Base-by-base conservation (phyloP, 1,140 invertebrate genomes). In the Ladona fulva region DNA sequence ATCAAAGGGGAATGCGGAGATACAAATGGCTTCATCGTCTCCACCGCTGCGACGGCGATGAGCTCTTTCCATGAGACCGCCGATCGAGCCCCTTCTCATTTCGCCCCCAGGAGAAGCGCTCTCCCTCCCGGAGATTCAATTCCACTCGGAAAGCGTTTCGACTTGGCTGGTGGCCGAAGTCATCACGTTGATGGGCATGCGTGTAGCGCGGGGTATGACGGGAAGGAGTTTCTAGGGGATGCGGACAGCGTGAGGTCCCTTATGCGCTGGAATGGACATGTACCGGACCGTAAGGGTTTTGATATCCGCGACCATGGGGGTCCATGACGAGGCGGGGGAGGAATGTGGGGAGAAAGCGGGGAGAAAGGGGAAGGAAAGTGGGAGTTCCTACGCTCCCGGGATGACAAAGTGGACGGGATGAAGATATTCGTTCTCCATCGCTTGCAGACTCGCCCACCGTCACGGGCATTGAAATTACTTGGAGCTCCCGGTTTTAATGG, bases 401-500 rank as follows among this genome's bases (percentile, higher is more conserved):
- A 66, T 66, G 52, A 66, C 52, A 66, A 66, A 66, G 52, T 66
- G 52, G 52, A 22, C 52, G 52, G 52, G 52, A 66, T 66, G 52
- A 66, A 66, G 52, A 66, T 66, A 66, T 66, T 66, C 52, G 52
- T 66, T 66, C 52, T 66, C 52, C 52, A 66, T 66, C 52, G 52
- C 52, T 52, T 52, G 44, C 44, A 52, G 44, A 52, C 44, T 66
- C 52, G 52, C 52, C 52, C 52, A 66, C 52, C 52, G 52, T 22
- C 52, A 66, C n/a, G 52, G 52, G n/a, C 52, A 66, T 66, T 66
- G 52, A 66, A 66, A 66, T 66, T 66, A 66, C 52, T 66, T 66
- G 1, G 52, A 66, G 52, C 52, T 66, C 52, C 52, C n/a, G 52
- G 52, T 66, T 19, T 66, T 66, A 66, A 66, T 66, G 52, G 52